Evolutionary conservation across 2,113 vertebrate genomes (phyloP).

Genomic region (Cynoglossus semilaevis): DNA sequence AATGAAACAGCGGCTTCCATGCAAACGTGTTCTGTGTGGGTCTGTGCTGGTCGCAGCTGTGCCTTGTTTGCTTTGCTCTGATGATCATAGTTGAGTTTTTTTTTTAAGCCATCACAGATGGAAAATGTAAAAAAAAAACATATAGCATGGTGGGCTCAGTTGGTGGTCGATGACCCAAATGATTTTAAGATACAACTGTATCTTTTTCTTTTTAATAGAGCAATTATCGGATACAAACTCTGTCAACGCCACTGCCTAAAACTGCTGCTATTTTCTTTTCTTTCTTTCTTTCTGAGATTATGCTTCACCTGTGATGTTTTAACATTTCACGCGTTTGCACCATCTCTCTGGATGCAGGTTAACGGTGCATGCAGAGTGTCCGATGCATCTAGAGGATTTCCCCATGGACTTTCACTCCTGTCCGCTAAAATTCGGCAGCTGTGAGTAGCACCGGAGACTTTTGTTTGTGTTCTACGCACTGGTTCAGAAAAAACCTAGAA

Average conservation of each 20-base stretch:
- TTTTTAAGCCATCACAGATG: constrained; percentile 48
- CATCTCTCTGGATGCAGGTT: constrained; percentile 79
- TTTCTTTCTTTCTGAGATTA: constrained; percentile 2
- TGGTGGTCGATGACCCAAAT: no score
- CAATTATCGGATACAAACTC: no score
- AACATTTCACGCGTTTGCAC: constrained; percentile 54
- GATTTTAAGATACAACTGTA: no score
- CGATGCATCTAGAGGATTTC: constrained; percentile 99
- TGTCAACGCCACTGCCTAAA: no score
- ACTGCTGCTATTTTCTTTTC: neutral
- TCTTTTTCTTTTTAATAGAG: no score
- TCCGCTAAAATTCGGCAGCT: constrained; percentile 98
- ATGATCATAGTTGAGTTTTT: constrained; percentile 35
- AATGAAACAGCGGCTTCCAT: neutral
- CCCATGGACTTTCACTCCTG: constrained; percentile 99
- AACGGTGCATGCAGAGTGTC: constrained; percentile 98
- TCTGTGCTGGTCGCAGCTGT: constrained; percentile 26
- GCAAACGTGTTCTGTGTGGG: constrained; percentile 9
- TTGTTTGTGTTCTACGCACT: constrained; percentile 20
- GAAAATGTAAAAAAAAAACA: constrained; percentile 47
- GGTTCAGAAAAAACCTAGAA: constrained; percentile 24
- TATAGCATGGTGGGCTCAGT: constrained; percentile 36
- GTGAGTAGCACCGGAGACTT: constrained; percentile 82
- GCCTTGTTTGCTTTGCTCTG: constrained; percentile 40
- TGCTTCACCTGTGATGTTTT: constrained; percentile 48